Percentiles rank a stretch among this genome's conserved stretches.
Conservation (phyloP, 2,888 invertebrate species). For the Emmelina monodactyla region DNA sequence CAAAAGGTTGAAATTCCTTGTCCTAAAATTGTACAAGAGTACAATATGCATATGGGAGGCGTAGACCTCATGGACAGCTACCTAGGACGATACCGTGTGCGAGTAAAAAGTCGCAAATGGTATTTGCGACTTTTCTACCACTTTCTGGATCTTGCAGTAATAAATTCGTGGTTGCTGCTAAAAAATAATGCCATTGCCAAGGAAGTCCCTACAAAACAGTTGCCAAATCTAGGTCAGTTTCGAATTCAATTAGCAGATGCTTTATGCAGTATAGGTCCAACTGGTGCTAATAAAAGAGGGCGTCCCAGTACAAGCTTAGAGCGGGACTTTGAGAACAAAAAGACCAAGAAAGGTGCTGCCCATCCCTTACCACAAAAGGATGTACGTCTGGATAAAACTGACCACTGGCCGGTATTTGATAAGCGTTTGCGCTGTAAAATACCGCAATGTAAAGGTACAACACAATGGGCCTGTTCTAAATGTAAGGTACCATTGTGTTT, state of each 20-base stretch:
- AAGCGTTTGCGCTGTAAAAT: too few species aligned
- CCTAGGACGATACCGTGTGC: conserved; percentile 24
- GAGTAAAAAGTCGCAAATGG: conserved; percentile 27
- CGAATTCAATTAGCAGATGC: conserved; percentile 1
- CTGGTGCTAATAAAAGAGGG: neutral
- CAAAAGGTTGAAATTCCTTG: conserved; percentile 25
- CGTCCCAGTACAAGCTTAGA: neutral
- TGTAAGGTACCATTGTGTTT: too few species aligned
- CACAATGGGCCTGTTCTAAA: too few species aligned
- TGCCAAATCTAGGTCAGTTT: neutral
- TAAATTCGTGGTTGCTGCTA: conserved; percentile 18
- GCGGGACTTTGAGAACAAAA: neutral
- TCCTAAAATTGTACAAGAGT: conserved; percentile 26
- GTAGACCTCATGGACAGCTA: conserved; percentile 29
- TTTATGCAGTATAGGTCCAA: neutral
- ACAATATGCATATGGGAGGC: conserved; percentile 30
- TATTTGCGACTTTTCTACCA: conserved; percentile 28
- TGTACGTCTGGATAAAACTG: neutral
- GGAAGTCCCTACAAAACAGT: neutral
- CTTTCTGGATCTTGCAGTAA: conserved; percentile 23
- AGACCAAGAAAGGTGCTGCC: neutral
- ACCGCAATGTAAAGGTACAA: too few species aligned
- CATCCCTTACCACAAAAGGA: neutral
- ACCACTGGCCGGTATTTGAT: conserved; percentile 1
- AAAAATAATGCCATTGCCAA: neutral